Conservation (phyloP, 1,140 invertebrate species). For the Drosophila insularis region DNA sequence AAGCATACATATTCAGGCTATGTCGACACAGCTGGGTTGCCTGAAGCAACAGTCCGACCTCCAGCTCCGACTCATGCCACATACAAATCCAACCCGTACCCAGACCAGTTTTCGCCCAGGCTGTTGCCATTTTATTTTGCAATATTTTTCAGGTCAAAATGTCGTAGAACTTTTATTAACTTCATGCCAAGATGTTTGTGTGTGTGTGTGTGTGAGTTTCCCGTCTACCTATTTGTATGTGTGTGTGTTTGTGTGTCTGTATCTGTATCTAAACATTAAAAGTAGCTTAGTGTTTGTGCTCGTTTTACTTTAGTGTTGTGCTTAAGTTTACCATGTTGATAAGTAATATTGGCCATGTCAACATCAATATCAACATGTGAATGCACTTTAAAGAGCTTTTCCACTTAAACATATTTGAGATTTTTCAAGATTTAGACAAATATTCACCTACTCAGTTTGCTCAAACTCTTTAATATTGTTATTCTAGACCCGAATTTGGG, state of each 20-base stretch:
- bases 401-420: conserved; percentile 10
- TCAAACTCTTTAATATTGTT: not conserved
- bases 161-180: conserved; percentile 80
- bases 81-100: not conserved
- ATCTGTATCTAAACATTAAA: conserved; percentile 59
- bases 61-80: not conserved
- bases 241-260: conserved; percentile 19
- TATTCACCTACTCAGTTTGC: not conserved
- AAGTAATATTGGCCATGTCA: conserved; percentile 50
- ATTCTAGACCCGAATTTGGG: no score
- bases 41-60: conserved; percentile 60
- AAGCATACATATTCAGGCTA: conserved; percentile 65
- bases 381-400: conserved; percentile 45
- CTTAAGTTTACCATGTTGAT: conserved; percentile 35
- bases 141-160: conserved; percentile 79
- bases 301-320: conserved; percentile 46
- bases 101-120: not conserved
- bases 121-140: conserved; percentile 72
- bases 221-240: conserved; percentile 6
- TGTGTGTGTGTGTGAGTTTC: conserved; percentile 11
- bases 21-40: conserved; percentile 58
- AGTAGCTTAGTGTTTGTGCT: conserved; percentile 54
- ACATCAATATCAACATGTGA: conserved; percentile 28
- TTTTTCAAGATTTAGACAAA: not conserved
- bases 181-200: conserved; percentile 38